Evolutionary conservation across 1,140 invertebrate species (phyloP).

Genomic region (Dreissena rostriformis): DNA sequence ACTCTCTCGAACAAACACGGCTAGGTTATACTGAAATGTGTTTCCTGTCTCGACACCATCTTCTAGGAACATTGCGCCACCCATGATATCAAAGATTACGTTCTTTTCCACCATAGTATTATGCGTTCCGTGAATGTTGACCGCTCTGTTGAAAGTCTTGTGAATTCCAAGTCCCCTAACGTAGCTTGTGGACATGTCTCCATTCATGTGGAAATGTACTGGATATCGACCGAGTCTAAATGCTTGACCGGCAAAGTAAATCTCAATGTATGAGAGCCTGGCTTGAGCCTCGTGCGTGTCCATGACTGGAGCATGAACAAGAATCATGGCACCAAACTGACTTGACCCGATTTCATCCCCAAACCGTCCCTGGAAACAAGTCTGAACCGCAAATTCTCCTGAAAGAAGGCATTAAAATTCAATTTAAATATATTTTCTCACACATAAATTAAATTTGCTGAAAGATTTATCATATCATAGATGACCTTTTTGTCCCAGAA

Average conservation of each 20-base stretch:
- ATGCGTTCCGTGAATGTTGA: slow-evolving; percentile 72
- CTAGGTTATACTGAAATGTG: slow-evolving; percentile 77
- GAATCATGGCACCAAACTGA: slow-evolving; percentile 70
- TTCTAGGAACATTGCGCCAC: slow-evolving; percentile 78
- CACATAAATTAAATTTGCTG: not conserved
- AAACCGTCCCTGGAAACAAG: slow-evolving; percentile 71
- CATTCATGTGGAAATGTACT: slow-evolving; percentile 73
- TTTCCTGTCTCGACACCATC: slow-evolving; percentile 78
- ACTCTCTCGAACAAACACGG: slow-evolving; percentile 73
- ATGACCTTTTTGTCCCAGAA: not conserved
- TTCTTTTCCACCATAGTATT: slow-evolving; percentile 65
- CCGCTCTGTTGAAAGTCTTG: slow-evolving; percentile 72
- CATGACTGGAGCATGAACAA: slow-evolving; percentile 59
- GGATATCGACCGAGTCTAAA: slow-evolving; percentile 74
- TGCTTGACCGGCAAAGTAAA: slow-evolving; percentile 70
- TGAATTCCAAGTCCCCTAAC: slow-evolving; percentile 69
- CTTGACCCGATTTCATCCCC: slow-evolving; percentile 70
- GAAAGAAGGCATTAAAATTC: not conserved
- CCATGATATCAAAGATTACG: slow-evolving; percentile 74
- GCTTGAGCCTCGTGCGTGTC: slow-evolving; percentile 45
- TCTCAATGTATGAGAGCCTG: slow-evolving; percentile 57
- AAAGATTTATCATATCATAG: not conserved
- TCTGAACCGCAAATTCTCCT: slow-evolving; percentile 59
- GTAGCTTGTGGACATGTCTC: slow-evolving; percentile 68
- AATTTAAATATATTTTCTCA: too few species aligned